Conservation (phyloP, 2,888 invertebrate genomes). For the Galeopsomyia nigrocyanea region DNA sequence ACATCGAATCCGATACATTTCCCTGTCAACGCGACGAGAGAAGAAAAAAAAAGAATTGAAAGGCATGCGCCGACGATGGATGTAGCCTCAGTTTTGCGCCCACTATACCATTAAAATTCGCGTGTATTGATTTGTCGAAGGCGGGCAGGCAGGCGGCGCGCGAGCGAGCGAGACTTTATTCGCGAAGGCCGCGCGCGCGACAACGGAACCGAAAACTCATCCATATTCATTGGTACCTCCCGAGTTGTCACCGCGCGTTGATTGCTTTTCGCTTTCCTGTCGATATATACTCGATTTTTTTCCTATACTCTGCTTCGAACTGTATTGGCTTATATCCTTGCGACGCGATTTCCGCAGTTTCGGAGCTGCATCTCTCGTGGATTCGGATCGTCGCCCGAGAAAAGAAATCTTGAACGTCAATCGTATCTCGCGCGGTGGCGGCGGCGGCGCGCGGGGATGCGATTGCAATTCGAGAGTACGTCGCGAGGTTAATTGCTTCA, state of each 20-base stretch:
- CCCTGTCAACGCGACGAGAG: neutral
- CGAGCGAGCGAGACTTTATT: slow-evolving; percentile 7
- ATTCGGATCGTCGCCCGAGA: too few species aligned
- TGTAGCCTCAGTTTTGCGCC: slow-evolving; percentile 5
- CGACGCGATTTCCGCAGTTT: neutral
- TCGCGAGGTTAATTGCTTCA: too few species aligned
- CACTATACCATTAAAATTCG: slow-evolving; percentile 19
- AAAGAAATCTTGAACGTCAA: too few species aligned
- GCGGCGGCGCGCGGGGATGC: too few species aligned
- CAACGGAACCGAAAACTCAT: slow-evolving; percentile 26
- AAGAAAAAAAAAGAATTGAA: slow-evolving; percentile 4
- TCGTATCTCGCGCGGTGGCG: too few species aligned
- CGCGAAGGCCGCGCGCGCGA: slow-evolving; percentile 12
- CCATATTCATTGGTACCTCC: slow-evolving; percentile 34
- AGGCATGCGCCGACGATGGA: slow-evolving; percentile 19
- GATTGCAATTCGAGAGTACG: too few species aligned
- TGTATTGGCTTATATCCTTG: too few species aligned
- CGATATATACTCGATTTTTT: slow-evolving; percentile 2
- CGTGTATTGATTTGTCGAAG: slow-evolving; percentile 36
- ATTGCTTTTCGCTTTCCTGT: slow-evolving; percentile 29
- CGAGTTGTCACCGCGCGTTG: slow-evolving; percentile 17
- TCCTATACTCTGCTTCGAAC: neutral
- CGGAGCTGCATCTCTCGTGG: too few species aligned
- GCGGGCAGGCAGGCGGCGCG: neutral
- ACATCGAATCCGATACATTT: too few species aligned